Base-by-base conservation (phyloP, 2,888 invertebrate genomes). In the Helicoverpa assulta region DNA sequence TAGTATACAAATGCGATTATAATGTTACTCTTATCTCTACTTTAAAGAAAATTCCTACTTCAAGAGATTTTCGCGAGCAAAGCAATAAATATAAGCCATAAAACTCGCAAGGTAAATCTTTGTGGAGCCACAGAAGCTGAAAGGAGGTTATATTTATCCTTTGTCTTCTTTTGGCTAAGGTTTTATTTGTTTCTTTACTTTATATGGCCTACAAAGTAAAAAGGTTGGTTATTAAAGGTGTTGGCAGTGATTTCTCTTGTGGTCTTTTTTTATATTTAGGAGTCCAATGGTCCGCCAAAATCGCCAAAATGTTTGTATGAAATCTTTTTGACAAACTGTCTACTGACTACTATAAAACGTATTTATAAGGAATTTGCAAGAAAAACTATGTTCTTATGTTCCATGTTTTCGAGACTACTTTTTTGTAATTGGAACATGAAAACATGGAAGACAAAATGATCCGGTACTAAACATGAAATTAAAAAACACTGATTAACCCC, bases 71-170 rank as follows among this genome's bases (percentile, higher is more conserved):
- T 47, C n/a, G 47, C 16, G 47, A 47, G 2, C 33, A 21, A 47
- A 37, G 21, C 21, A 43, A 40, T 72, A 70, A 67, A 67, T 29
- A 54, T 74, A 18, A 53, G 21, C 75, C 16, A 54, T 67, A 75
- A 67, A 71, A 75, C 40, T 18, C 29, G 29, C 57, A 16, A 33
- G 14, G 29, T 55, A 67, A 21, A 54, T 74, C 40, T 51, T 29
- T 50, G 53, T 33, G 29, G 40, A 40, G 75, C 67, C 10, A 18
- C 19, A 47, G 47, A 16, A 50, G 21, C 50, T 29, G 50, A 50
- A 58, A 50, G 57, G 40, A 21, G 19, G 40, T 33, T 58, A 74
- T 54, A 67, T 29, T 37, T 51, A 40, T 56, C 55, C 55, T 64
- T 64, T 64, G 55, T 64, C 65, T 64, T 37, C 21, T 43, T 56